Evolutionary conservation across 2,797 vertebrate species (phyloP).

Genomic region (Cossypha niveicapilla): DNA sequence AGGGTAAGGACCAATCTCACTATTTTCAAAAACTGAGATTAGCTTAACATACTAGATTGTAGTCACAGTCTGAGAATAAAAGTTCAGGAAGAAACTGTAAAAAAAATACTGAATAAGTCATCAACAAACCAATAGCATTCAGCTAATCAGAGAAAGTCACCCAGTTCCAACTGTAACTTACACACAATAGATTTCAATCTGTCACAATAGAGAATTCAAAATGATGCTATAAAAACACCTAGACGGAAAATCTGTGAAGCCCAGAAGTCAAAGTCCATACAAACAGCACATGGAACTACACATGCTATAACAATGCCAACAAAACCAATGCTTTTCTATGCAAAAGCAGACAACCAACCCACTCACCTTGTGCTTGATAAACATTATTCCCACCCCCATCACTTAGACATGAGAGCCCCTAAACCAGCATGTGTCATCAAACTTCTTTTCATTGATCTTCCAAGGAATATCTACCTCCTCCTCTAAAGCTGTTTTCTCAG

Average conservation of each 20-base stretch:
- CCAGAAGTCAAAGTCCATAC: not conserved
- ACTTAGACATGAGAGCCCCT: not conserved
- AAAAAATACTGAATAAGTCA: not conserved
- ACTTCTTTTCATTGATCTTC: slow-evolving; percentile 13
- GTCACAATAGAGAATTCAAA: not conserved
- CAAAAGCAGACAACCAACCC: not conserved
- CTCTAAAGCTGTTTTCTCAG: slow-evolving; percentile 50
- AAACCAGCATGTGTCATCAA: slow-evolving; percentile 7
- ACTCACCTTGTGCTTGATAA: slow-evolving; percentile 23
- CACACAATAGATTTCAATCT: not conserved
- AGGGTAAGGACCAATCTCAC: not conserved
- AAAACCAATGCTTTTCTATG: not conserved
- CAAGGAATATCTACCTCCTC: slow-evolving; percentile 40
- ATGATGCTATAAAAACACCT: not conserved
- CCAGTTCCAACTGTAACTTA: not conserved
- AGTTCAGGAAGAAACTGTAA: not conserved
- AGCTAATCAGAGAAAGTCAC: not conserved
- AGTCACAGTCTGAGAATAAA: not conserved
- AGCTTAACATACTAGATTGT: not conserved
- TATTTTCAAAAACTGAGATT: not conserved
- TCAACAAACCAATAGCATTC: not conserved
- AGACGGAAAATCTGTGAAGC: not conserved
- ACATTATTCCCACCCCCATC: not conserved
- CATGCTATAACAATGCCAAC: not conserved
- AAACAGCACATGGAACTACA: not conserved